These are phyloP conservation scores for Mystacornis crossleyi DNA, from an alignment of 2,113 vertebrate species.

Conservation along the genomic window DNA sequence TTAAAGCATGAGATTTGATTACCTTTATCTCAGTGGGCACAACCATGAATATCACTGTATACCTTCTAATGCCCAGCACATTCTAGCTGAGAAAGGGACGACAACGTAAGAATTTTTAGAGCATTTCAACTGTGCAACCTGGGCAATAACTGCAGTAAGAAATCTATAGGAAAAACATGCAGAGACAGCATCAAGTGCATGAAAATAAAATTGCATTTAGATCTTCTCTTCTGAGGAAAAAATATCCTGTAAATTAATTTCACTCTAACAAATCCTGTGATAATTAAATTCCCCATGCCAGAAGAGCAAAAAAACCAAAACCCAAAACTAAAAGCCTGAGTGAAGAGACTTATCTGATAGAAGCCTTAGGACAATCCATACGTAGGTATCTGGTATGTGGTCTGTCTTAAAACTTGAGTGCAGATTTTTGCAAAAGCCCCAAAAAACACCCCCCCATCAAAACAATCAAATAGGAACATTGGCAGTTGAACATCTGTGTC, in stretches of 20 bases:
- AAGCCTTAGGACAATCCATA: neutral
- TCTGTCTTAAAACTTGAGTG: neutral
- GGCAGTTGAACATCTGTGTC: neutral
- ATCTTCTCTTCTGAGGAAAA: neutral
- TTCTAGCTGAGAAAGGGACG: neutral
- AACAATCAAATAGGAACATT: neutral
- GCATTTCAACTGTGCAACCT: neutral
- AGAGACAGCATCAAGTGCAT: neutral
- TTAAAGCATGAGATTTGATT: constrained; percentile 39
- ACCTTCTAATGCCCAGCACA: neutral
- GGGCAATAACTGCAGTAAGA: neutral
- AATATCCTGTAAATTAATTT: neutral
- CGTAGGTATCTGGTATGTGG: neutral
- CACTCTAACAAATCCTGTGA: neutral
- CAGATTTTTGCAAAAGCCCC: neutral
- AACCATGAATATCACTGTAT: neutral
- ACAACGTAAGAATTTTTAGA: neutral
- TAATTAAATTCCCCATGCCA: neutral
- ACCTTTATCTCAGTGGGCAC: neutral
- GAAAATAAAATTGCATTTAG: neutral
- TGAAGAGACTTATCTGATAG: neutral
- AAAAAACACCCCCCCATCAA: neutral
- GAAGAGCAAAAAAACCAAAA: neutral
- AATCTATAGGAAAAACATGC: neutral
- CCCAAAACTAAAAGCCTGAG: neutral